Evolutionary conservation across 2,113 vertebrate genomes (phyloP).

Genomic region (Sebastes fasciatus): DNA sequence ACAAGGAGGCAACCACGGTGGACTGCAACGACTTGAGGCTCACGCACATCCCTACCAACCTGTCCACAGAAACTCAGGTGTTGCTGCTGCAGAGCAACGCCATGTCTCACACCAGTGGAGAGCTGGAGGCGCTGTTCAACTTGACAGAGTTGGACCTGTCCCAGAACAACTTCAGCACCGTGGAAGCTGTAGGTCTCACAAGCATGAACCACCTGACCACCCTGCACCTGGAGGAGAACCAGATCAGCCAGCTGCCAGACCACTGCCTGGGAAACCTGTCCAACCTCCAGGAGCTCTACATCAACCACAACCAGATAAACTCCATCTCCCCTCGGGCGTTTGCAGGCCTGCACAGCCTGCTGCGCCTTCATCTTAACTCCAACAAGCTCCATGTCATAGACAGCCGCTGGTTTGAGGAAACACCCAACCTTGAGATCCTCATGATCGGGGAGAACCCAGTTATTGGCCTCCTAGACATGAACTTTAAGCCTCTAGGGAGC

Average conservation of each 20-base stretch:
- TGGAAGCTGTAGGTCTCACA: slow-evolving; percentile 91
- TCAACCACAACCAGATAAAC: slow-evolving; percentile 97
- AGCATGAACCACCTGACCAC: slow-evolving; percentile 93
- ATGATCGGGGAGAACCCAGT: slow-evolving; percentile 99
- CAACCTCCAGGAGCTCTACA: slow-evolving; percentile 96
- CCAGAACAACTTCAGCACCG: slow-evolving; percentile 96
- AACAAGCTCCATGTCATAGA: slow-evolving; percentile 94
- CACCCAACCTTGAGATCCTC: slow-evolving; percentile 95
- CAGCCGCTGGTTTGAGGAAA: slow-evolving; percentile 95
- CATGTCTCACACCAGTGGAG: slow-evolving; percentile 90
- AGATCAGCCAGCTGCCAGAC: slow-evolving; percentile 92
- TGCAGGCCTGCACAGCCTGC: slow-evolving; percentile 89
- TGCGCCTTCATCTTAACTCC: slow-evolving; percentile 97
- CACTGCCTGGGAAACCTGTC: slow-evolving; percentile 92
- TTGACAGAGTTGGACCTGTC: slow-evolving; percentile 97
- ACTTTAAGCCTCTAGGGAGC: slow-evolving; percentile 92
- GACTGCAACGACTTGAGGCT: slow-evolving; percentile 97
- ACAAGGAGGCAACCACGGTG: slow-evolving; percentile 96
- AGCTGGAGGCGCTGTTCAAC: slow-evolving; percentile 92
- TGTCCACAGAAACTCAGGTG: slow-evolving; percentile 95
- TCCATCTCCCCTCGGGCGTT: slow-evolving; percentile 93
- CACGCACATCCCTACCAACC: slow-evolving; percentile 91
- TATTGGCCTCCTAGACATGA: slow-evolving; percentile 95
- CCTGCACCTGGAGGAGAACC: slow-evolving; percentile 97
- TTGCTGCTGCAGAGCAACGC: slow-evolving; percentile 96